Conservation (phyloP, 2,797 vertebrate genomes). For the Xerus rutilus region DNA sequence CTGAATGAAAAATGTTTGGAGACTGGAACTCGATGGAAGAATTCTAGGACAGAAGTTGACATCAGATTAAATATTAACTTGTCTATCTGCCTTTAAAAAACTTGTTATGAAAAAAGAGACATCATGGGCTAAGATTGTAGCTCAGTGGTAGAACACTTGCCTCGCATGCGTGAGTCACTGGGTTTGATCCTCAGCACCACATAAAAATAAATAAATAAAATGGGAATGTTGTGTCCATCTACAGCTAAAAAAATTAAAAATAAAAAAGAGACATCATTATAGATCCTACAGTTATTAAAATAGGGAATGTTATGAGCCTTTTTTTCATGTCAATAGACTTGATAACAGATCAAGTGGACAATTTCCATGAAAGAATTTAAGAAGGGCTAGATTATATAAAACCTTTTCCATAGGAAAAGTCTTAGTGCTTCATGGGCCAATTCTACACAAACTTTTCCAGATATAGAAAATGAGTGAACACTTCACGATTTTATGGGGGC, state of each 20-base stretch:
- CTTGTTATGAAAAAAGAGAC: slow-evolving; percentile 26
- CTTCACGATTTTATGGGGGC: background rate
- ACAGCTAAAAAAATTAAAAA: too few species aligned
- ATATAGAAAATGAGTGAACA: background rate
- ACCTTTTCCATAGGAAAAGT: background rate
- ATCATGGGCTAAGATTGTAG: background rate
- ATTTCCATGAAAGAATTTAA: background rate
- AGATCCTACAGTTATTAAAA: background rate
- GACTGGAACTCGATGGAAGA: slow-evolving; percentile 55
- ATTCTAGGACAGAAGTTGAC: slow-evolving; percentile 74
- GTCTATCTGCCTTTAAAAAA: slow-evolving; percentile 78
- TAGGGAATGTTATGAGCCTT: background rate
- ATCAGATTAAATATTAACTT: slow-evolving; percentile 82
- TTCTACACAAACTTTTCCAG: background rate
- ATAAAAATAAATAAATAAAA: too few species aligned
- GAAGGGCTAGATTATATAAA: background rate
- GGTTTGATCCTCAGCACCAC: too few species aligned
- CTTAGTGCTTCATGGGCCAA: background rate
- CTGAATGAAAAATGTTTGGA: slow-evolving; percentile 74
- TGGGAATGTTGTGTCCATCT: too few species aligned
- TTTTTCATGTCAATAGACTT: slow-evolving; percentile 9
- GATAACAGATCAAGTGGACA: background rate
- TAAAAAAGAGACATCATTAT: background rate
- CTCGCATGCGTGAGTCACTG: too few species aligned
- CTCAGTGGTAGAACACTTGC: too few species aligned